Evolutionary conservation across 2,888 invertebrate genomes (phyloP), one percentile per base, ranked within the genome.

Genomic region (Eupithecia dodoneata): DNA sequence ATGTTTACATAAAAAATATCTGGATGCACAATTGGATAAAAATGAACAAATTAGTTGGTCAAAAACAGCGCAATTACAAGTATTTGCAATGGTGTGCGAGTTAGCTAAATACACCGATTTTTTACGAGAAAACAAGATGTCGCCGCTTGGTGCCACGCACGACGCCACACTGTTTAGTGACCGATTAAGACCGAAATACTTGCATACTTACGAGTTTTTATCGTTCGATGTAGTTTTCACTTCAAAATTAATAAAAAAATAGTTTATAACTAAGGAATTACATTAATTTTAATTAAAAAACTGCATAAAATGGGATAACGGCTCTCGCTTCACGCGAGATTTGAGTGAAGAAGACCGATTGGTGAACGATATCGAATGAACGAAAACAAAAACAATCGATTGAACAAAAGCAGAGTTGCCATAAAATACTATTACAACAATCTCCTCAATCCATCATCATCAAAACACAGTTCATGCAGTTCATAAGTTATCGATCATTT

Each of bases 91-190:
- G 74, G 65, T 78, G 75, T 73, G 76, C 75, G 74, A 78, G 87
- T 90, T 89, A 87, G 74, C 90, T 90, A 90, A 90, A 92, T 92
- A 93, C 91, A 92, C 92, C 87, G 92, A 88, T 89, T 80, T 79
- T 63, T 75, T 72, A 76, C 59, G 76, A 80, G 88, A 91, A 93
- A 94, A 94, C 94, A 94, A 94, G 90, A 94, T 94, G 94, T 94
- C 94, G 93, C 87, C 94, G 87, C 89, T 87, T 89, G 90, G 91
- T 93, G 94, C 94, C 94, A 94, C 94, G 94, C 94, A 94, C 94
- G 94, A 90, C 85, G 84, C 91, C 92, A 90, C 88, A 85, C 86
- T 84, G 72, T 75, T 75, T 73, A 76, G 44, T 9, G 9, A 42
- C 59, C 18, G 42, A 65, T 42, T 66, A 52, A 15, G 66, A 41